Base-by-base conservation (phyloP, 2,888 invertebrate genomes). In the Sinotaia quadrata region DNA sequence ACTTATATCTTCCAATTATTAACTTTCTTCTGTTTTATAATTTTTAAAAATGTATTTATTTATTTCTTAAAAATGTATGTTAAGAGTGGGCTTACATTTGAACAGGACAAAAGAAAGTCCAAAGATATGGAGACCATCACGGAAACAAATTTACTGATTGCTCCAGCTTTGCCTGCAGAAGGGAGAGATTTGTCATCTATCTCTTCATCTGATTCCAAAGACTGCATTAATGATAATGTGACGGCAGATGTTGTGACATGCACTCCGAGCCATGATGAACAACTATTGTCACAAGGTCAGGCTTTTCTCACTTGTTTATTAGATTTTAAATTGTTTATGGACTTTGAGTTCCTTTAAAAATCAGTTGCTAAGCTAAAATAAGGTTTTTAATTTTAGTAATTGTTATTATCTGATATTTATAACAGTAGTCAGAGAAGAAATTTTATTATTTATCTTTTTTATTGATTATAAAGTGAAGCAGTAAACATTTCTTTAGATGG, bases 71-170 rank as follows among this genome's bases (percentile, higher is more conserved):
- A 15, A 15, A 15, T 10, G 41, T 10, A 15, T 10, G 41, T 10
- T 41, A 41, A 12, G 41, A 41, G 41, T 41, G 41, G 41, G 10
- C 18, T n/a, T n/a, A n/a, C n/a, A 15, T 10, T 41, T 33, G 69
- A 67, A 93, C 94, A 94, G 87, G 94, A 94, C 90, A 95, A 95
- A 88, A 90, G 95, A 80, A 91, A 93, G 76, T 95, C 95, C 10
- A 92, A 93, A 75, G 94, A 94, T 89, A 94, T 94, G 91, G 94
- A 94, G 88, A 95, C 95, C 4, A 94, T 94, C 88, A 94, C 93
- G 2, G 88, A 87, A 62, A 78, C 82, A 18, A 61, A 58, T 21
- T 47, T 68, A 41, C 27, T 66, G 33, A 44, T 62, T 24, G 60
- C 36, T 34, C 33, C 29, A 31, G 18, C 33, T n/a, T n/a, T n/a